Evolutionary conservation across 2,888 invertebrate species (phyloP).

Genomic region (Plebejus argus): DNA sequence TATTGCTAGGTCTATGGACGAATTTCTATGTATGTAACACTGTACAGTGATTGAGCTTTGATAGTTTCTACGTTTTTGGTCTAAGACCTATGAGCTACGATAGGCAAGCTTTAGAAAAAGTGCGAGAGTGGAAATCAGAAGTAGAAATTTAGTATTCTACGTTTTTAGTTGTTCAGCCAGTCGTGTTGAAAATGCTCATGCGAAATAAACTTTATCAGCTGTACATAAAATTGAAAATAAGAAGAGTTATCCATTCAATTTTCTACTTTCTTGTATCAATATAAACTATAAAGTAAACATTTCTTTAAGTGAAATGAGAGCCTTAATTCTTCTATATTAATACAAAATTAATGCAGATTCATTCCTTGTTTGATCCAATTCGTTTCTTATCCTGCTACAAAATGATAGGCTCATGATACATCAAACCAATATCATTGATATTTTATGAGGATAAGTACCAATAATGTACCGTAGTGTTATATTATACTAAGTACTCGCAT

Average conservation of each 20-base stretch:
- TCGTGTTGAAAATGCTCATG: background rate
- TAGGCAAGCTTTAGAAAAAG: slow-evolving; percentile 15
- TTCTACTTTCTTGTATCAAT: background rate
- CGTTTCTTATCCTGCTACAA: too few relatives aligned
- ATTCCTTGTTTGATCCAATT: too few relatives aligned
- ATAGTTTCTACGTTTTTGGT: background rate
- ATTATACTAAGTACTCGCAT: too few relatives aligned
- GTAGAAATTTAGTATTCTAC: slow-evolving; percentile 1
- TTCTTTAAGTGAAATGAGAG: too few relatives aligned
- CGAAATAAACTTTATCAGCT: background rate
- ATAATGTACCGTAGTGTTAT: too few relatives aligned
- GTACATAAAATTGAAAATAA: background rate
- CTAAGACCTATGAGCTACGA: slow-evolving; percentile 12
- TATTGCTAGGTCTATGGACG: background rate
- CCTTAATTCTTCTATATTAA: too few relatives aligned
- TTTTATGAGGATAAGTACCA: too few relatives aligned
- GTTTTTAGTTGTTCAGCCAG: background rate
- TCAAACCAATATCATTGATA: too few relatives aligned
- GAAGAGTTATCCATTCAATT: background rate
- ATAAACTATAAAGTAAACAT: background rate
- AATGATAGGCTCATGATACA: too few relatives aligned
- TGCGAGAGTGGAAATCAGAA: slow-evolving; percentile 15
- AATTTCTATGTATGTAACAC: background rate
- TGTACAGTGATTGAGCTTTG: background rate
- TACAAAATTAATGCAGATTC: too few relatives aligned